phyloP scores from a whole-genome alignment of 2,113 vertebrate species.

The Chinchilla lanigera region DNA sequence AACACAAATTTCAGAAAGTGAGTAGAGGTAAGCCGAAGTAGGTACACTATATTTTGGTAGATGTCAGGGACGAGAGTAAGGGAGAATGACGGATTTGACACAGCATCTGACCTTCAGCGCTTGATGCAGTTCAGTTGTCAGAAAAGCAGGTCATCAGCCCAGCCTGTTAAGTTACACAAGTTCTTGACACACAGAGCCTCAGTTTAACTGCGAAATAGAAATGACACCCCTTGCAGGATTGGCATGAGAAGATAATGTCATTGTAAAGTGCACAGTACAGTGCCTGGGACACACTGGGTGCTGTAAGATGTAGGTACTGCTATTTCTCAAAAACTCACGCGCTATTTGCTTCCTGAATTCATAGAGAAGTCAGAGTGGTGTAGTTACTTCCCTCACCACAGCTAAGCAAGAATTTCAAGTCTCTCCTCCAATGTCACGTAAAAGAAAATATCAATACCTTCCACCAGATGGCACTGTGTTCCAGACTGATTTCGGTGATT shows the following conservation, averaged over 20 bases:
- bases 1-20: not conserved
- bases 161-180: not conserved
- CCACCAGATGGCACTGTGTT: constrained; percentile 74
- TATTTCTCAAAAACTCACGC: not conserved
- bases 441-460: not conserved
- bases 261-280: not conserved
- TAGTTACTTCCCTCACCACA: constrained; percentile 23
- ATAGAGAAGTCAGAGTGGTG: not conserved
- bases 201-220: not conserved
- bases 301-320: not conserved
- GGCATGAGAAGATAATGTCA: not conserved
- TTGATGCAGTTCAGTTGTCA: not conserved
- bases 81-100: not conserved
- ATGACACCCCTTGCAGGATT: not conserved
- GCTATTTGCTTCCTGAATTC: not conserved
- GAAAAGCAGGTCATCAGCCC: not conserved
- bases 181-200: not conserved
- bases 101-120: not conserved
- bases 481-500: not conserved
- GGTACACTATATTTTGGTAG: not conserved
- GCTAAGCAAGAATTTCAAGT: constrained; percentile 24
- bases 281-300: not conserved
- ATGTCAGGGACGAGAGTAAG: not conserved
- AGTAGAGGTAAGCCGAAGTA: not conserved
- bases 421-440: not conserved